Evolutionary conservation across 2,113 vertebrate genomes (phyloP), one percentile per base, ranked within the genome.

Genomic region (Cromileptes altivelis): DNA sequence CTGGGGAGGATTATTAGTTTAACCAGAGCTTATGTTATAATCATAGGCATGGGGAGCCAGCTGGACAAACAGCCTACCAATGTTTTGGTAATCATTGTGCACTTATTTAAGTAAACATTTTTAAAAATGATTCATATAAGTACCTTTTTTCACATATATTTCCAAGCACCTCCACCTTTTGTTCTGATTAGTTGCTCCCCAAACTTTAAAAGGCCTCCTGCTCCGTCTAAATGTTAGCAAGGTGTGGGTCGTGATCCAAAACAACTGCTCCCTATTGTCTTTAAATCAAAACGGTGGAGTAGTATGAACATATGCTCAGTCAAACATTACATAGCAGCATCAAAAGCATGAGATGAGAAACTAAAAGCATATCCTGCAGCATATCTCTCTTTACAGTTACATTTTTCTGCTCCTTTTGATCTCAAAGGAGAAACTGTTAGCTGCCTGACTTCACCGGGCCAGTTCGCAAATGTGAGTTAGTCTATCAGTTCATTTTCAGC

Each of bases 1-100:
- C 70, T n/a, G 73, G 75, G 72, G 75, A 47, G 23, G 50, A 61
- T 78, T 82, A 82, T 88, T 88, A 86, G 67, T 82, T 86, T 75
- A 88, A 84, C 82, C 37, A 75, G 74, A 81, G 50, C 70, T 81
- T 78, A 93, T 85, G 78, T 60, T 75, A 10, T 75, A 84, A 87
- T 86, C 62, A 82, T 19, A 50, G 61, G 2, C 17, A 77, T 67
- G 70, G 57, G 40, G 58, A 30, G 73, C 69, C 75, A 70, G 64
- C 78, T 80, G 50, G 12, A 72, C 74, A 73, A 91, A 80, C 55
- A 77, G 62, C 40, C 15, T 14, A 53, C 19, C 19, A 5, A 2
- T 79, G 49, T 57, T 37, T 33, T 27, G 14, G 4, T 61, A 23
- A 68, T 55, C 25, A 75, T 30, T 70, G 11, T 18, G 15, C 15